Evolutionary conservation across 2,888 invertebrate species (phyloP), one percentile per base, ranked within the genome.

Genomic region (Fragum whitleyi): DNA sequence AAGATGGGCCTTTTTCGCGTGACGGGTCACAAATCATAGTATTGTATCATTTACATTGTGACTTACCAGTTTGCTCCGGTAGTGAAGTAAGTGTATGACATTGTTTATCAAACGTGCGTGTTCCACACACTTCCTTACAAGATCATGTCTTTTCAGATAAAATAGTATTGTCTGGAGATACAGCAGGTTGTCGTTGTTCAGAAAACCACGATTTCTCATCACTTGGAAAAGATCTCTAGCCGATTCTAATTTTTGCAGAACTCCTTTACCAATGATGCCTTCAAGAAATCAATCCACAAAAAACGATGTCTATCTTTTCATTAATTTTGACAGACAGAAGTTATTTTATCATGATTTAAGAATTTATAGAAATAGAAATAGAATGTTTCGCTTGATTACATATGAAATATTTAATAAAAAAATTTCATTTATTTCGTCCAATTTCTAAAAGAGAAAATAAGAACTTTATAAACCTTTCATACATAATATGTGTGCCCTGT

Each of bases 261-360:
- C 42, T 23, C 42, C 29, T 65, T 65, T 65, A 16, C 65, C 65
- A 16, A 65, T 65, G n/a, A 65, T 65, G 2, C 42, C 65, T 65
- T 19, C 51, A 51, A 51, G 16, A 3, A 14, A 51, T 5, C 32
- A 36, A 36, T n/a, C n/a, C n/a, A 42, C 9, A 42, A 42, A 16
- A 42, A 42, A 42, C 42, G 42, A n/a, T n/a, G n/a, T n/a, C n/a
- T n/a, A n/a, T n/a, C n/a, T n/a, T n/a, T n/a, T n/a, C n/a, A n/a
- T n/a, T n/a, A n/a, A n/a, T n/a, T n/a, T n/a, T n/a, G n/a, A n/a
- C n/a, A 14, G 6, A 39, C 39, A 39, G 6, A 14, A 39, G 14
- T 9, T 14, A 39, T 9, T 39, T 39, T 14, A 9, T 39, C 39
- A 39, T 39, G 6, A 14, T 39, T 9, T 39, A 9, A 39, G 14